Base-by-base conservation (phyloP, 1,140 invertebrate genomes). In the Periplaneta americana region DNA sequence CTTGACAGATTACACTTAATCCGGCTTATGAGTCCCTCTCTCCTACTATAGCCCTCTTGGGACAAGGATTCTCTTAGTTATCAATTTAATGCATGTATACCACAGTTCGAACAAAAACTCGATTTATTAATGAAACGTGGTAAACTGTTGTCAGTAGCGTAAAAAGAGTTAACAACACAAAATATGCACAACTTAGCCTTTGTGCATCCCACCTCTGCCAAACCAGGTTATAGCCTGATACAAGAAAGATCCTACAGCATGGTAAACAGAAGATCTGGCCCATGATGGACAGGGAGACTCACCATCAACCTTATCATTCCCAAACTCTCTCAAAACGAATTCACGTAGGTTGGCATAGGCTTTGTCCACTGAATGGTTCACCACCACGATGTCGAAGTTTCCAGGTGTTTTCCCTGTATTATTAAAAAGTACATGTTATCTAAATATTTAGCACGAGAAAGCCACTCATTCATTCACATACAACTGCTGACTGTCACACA, bases 311-410 rank as follows among this genome's bases (percentile, higher is more conserved):
- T 74, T 80, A 22, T 39, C 84, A 83, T 90, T 84, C 82, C 90
- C 84, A 28, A 93, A 86, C 85, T 93, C 92, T 34, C 89, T 85
- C 10, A 91, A 83, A 80, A 96, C 89, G 88, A 95, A 96, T 35
- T 93, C 90, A 77, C 92, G 93, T 15, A 99, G 91, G 82, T 95
- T 90, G 80, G 90, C 85, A 88, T 99, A 99, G 17, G 98, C 96
- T 83, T 92, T 91, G n/a, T 98, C 95, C 34, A 99, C 87, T 83
- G 95, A 91, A 85, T 98, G 95, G 88, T 99, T 99, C n/a, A 96
- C 90, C 79, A 99, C 94, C 5, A 98, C 90, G 75, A 95, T 89
- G 87, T 99, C 95, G 89, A 99, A 99, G 84, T 98, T 96, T 15
- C 94, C 95, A 9, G 93, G 92, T 75, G 90, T 89, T 85, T 94